phyloP scores from a whole-genome alignment of 2,797 vertebrate species.

The Pipistrellus pipistrellus region DNA sequence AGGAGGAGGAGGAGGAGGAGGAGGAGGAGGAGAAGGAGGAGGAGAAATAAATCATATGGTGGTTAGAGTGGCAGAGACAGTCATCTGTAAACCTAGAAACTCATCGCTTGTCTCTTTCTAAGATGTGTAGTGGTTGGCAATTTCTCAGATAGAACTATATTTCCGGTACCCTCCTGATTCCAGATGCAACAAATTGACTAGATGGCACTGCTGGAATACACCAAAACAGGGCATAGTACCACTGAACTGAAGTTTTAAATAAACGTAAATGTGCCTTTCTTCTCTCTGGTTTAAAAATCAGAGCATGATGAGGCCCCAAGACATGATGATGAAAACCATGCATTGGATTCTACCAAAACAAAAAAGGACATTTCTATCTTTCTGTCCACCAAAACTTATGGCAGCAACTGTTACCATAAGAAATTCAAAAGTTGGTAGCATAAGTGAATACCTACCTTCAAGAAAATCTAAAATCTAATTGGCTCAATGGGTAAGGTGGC shows the following conservation, averaged over 20 bases:
- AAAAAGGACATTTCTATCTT: neutral
- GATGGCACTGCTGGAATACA: neutral
- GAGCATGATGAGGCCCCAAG: neutral
- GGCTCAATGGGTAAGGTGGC: neutral
- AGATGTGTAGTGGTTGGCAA: neutral
- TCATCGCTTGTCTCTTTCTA: neutral
- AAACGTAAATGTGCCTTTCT: neutral
- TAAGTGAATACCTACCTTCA: neutral
- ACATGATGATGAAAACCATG: neutral
- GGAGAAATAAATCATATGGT: neutral
- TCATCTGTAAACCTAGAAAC: neutral
- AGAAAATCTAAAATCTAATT: neutral
- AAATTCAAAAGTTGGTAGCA: neutral
- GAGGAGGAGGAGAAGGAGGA: no score
- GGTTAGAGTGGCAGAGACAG: neutral
- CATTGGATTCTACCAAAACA: neutral
- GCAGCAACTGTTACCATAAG: neutral
- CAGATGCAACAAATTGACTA: neutral
- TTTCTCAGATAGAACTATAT: neutral
- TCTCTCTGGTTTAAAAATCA: slow-evolving; percentile 14
- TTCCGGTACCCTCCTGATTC: neutral
- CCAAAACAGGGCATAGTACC: neutral
- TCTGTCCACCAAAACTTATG: neutral
- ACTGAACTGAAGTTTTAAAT: neutral
- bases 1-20: no score